Base-by-base conservation (phyloP, 1,140 invertebrate species). In the Eriocheir sinensis region DNA sequence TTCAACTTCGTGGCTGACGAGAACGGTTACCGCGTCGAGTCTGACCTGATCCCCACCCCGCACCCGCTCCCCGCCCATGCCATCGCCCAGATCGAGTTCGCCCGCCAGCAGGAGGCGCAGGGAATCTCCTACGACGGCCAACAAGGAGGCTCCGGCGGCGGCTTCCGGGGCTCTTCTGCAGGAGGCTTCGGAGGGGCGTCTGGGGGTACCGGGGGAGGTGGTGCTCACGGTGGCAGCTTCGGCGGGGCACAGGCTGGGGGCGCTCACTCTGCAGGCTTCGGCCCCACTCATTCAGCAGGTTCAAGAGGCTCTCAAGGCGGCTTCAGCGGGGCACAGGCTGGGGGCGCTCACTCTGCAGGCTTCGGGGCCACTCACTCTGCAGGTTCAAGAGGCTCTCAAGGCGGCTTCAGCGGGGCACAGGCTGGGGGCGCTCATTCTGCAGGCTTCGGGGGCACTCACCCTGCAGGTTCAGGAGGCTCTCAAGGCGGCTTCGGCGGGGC, bases 1-100 rank as follows among this genome's bases (percentile, higher is more conserved):
- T 88, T 93, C 83, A 93, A 72, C 0, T 93, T 93, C 91, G 92
- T 93, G 36, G 92, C 92, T 3, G 92, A 93, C 81, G 92, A 88
- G 30, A 34, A 32, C 32, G 92, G 92, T 44, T 93, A 88, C 83
- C 92, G 44, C 32, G 92, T 88, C 30, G 92, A 88, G 83, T 86
- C 80, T 79, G 83, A 72, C 80, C 92, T 88, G 83, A 30, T 93
- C 41, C 92, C 92, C 44, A 93, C 92, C 9, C 92, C 92, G 27
- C 92, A 15, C 17, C 92, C 92, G 32, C 81, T 93, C 27, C 92
- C 92, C 44, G 83, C 92, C 92, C 92, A 86, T 15, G 92, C 83
- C 32, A 32, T 88, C 36, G 81, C 30, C 32, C 81, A 86, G 85
- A 93, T 93, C 83, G 92, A 93, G 48, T 44, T 53, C 30, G 92